Evolutionary conservation across 1,140 invertebrate genomes (phyloP), one percentile per base, ranked within the genome.

Genomic region (Babylonia areolata): DNA sequence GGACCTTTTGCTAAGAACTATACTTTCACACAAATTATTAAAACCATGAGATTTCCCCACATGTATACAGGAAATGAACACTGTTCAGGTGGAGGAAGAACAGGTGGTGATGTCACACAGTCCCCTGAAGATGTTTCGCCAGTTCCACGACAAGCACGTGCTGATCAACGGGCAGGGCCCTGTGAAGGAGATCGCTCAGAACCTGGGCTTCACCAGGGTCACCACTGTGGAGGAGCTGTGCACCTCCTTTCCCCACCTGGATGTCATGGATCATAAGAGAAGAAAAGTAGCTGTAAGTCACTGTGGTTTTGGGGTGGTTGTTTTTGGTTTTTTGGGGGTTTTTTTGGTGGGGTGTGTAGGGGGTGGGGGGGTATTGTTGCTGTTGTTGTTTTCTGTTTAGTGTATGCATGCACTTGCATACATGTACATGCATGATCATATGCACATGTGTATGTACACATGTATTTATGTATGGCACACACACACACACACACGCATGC

Each of bases 31-130:
- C n/a, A n/a, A n/a, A n/a, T n/a, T n/a, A n/a, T n/a, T n/a, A n/a
- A n/a, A n/a, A n/a, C n/a, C n/a, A n/a, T n/a, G n/a, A n/a, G n/a
- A n/a, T n/a, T n/a, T n/a, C n/a, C n/a, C n/a, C n/a, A n/a, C n/a
- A n/a, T n/a, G n/a, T n/a, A n/a, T n/a, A n/a, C n/a, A n/a, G n/a
- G n/a, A n/a, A n/a, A n/a, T n/a, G n/a, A n/a, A n/a, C n/a, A n/a
- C n/a, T 51, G 46, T 90, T 28, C 85, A 95, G 95, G 92, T 96
- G n/a, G 87, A 91, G 3, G 95, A 96, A 88, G 96, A 96, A 2
- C 96, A 97, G 92, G 96, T 97, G 3, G 94, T 97, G 0, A 96
- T 97, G 95, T 96, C 96, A 2, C 96, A 97, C 91, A 96, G 96
- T 86, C 96, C 96, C 0, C 91, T 97, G 17, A 94, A 94, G 92